A percentile compares a stretch with the other conserved stretches of the same genome.
phyloP scores from a whole-genome alignment of 1,140 invertebrate species.

The Lepidotrigona ventralis region DNA sequence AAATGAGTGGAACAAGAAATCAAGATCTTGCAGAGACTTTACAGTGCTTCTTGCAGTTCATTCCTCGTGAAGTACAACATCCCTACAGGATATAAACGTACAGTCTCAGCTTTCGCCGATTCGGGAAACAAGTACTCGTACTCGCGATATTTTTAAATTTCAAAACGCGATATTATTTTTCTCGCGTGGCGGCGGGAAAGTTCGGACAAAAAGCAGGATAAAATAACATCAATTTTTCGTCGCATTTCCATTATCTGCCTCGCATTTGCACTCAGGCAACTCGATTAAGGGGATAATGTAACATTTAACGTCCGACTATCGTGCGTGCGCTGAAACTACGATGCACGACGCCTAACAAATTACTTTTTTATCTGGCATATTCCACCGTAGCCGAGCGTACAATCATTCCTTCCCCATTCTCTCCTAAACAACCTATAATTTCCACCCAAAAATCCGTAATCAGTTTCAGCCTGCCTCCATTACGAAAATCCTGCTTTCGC shows the following conservation, averaged over 20 bases:
- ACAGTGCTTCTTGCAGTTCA: neutral
- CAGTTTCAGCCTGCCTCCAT: neutral
- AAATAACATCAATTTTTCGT: neutral
- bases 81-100: neutral
- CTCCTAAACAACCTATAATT: neutral
- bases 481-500: neutral
- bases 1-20: constrained; percentile 11
- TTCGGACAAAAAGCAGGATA: neutral
- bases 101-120: too few relatives aligned
- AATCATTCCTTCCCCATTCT: neutral
- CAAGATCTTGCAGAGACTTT: constrained; percentile 25
- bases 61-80: neutral
- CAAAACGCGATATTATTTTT: constrained; percentile 21
- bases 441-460: constrained; percentile 14
- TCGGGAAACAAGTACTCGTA: neutral
- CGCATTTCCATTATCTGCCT: constrained; percentile 26
- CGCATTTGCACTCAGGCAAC: neutral
- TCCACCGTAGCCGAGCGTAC: neutral
- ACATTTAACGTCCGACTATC: constrained; percentile 14
- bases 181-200: constrained; percentile 31
- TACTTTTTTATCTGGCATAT: neutral
- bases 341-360: neutral
- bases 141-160: neutral
- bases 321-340: constrained; percentile 7
- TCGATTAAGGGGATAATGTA: constrained; percentile 38